These are phyloP conservation scores for Chloroceryle aenea DNA, from an alignment of 2,113 vertebrate species.

Conservation along the genomic window DNA sequence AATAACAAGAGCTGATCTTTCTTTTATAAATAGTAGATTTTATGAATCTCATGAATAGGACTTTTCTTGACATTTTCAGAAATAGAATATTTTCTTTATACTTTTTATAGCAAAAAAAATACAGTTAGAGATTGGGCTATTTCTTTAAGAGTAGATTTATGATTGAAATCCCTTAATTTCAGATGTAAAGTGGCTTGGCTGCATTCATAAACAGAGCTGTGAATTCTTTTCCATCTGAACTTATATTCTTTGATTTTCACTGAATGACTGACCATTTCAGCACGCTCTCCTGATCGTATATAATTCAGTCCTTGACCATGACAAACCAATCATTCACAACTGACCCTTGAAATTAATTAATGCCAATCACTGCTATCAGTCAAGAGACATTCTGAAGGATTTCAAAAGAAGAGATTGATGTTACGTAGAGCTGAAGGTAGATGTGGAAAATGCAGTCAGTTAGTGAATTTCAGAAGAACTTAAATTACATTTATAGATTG, in stretches of 20 bases:
- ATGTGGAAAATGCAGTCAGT: neutral
- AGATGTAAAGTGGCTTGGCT: constrained; percentile 47
- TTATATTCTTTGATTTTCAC: constrained; percentile 52
- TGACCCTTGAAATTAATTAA: constrained; percentile 68
- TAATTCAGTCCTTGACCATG: constrained; percentile 70
- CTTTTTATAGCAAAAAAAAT: neutral
- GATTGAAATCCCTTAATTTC: constrained; percentile 15
- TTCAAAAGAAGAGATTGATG: constrained; percentile 24
- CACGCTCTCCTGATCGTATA: constrained; percentile 51
- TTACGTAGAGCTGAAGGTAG: constrained; percentile 18
- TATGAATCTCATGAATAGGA: neutral
- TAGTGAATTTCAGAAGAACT: constrained; percentile 15
- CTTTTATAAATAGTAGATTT: neutral
- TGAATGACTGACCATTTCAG: constrained; percentile 45
- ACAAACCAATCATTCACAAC: constrained; percentile 76
- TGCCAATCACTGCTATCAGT: constrained; percentile 31
- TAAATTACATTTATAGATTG: constrained; percentile 35
- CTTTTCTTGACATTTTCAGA: neutral
- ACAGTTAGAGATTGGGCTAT: neutral
- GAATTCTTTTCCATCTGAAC: constrained; percentile 32
- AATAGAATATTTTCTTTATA: neutral
- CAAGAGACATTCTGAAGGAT: constrained; percentile 31
- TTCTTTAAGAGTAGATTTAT: neutral
- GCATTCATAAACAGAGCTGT: constrained; percentile 42
- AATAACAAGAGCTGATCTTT: neutral